Conservation (phyloP, 2,888 invertebrate species). For the Polydrusus tereticollis region DNA sequence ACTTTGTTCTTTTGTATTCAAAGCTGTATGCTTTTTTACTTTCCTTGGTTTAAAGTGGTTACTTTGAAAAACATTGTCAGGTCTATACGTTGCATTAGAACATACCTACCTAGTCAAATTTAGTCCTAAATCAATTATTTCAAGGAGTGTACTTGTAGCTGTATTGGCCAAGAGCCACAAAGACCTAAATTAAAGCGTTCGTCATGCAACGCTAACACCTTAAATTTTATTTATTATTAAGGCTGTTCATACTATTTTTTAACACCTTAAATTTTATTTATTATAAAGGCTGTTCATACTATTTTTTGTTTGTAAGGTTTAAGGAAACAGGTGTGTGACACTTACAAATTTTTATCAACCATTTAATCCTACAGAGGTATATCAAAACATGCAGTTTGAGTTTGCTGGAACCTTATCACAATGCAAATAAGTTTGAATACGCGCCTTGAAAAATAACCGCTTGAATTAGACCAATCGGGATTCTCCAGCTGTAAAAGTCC, state of each 20-base stretch:
- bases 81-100: background rate
- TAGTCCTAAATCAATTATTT: background rate
- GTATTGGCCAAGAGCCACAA: background rate
- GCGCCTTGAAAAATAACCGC: conserved; percentile 49
- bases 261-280: too few species aligned
- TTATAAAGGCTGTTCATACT: background rate
- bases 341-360: background rate
- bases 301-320: background rate
- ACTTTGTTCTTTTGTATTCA: conserved; percentile 63
- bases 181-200: background rate
- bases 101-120: too few species aligned
- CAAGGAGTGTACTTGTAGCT: background rate
- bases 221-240: too few species aligned
- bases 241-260: too few species aligned
- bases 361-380: background rate
- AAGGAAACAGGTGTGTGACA: background rate
- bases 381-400: background rate
- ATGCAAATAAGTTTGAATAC: conserved; percentile 51
- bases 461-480: conserved; percentile 56
- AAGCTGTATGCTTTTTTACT: conserved; percentile 59
- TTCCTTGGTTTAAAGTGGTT: conserved; percentile 54
- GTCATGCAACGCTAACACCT: too few species aligned
- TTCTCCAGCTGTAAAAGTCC: conserved; percentile 59
- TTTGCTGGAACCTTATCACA: conserved; percentile 20
- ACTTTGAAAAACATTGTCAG: background rate